Evolutionary conservation across 2,797 vertebrate genomes (phyloP).

Genomic region (Hypotaenidia okinawae): DNA sequence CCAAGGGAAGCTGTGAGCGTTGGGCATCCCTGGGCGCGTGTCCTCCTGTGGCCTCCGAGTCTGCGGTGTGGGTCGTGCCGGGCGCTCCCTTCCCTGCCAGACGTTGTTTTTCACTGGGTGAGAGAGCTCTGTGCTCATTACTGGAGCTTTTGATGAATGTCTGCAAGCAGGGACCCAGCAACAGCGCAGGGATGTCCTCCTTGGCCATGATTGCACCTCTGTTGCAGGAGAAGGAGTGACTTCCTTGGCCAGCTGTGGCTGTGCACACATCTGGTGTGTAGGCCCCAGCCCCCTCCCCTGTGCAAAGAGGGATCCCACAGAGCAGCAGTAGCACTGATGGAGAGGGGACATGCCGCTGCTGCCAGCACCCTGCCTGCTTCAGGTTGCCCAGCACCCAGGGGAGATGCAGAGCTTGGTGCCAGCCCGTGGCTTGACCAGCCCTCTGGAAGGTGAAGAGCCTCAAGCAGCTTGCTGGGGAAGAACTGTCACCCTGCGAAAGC

Average conservation of each 20-base stretch:
- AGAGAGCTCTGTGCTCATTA: neutral
- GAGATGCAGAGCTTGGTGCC: neutral
- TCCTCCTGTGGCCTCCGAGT: neutral
- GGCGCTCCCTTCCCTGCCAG: neutral
- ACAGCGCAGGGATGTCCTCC: rapidly evolving
- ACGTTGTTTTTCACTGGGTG: neutral
- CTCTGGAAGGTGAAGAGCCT: neutral
- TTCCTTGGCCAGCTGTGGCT: neutral
- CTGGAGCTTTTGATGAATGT: neutral
- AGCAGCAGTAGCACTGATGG: rapidly evolving
- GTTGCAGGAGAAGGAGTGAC: rapidly evolving
- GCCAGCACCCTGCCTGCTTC: neutral
- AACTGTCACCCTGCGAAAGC: neutral
- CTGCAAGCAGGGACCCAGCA: rapidly evolving
- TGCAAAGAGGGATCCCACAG: neutral
- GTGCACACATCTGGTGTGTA: neutral
- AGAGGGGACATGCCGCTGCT: rapidly evolving
- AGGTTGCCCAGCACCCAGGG: neutral
- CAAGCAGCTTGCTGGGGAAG: neutral
- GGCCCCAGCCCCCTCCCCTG: too few relatives aligned
- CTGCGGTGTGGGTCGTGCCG: rapidly evolving
- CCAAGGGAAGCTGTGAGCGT: neutral
- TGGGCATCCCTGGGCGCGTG: neutral
- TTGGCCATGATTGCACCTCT: rapidly evolving
- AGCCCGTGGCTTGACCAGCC: neutral